These are phyloP conservation scores for Blastomussa wellsi DNA, from an alignment of 92 coral and sea anemone species.

Conservation along the genomic window DNA sequence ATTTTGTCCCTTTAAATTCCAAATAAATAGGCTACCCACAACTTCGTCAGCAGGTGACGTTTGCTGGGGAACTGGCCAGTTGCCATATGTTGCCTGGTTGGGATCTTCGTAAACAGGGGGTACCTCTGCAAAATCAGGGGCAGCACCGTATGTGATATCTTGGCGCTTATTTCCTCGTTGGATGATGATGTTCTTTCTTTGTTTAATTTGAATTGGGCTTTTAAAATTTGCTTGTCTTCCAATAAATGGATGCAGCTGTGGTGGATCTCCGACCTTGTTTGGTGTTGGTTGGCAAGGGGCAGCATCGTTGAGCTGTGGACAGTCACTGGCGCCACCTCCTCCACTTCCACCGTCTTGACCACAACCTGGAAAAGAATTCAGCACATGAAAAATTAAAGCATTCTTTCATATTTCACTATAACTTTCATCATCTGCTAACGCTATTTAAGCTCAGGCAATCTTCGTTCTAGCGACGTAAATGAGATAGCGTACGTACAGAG, in stretches of 20 bases:
- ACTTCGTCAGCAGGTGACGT: constrained; percentile 16
- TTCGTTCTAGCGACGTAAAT: not conserved
- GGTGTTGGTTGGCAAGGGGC: not conserved
- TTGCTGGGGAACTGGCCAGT: constrained; percentile 27
- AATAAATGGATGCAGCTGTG: not conserved
- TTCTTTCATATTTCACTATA: not conserved
- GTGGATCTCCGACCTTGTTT: not conserved
- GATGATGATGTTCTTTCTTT: not conserved
- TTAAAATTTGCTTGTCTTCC: constrained; percentile 5
- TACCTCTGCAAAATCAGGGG: not conserved
- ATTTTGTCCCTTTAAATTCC: constrained; percentile 11
- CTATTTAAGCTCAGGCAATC: not conserved
- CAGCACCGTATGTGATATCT: constrained; percentile 11
- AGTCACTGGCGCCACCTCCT: constrained; percentile 15
- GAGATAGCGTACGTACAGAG: not conserved
- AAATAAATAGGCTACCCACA: constrained; percentile 23
- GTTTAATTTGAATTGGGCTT: not conserved
- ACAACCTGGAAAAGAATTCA: not conserved
- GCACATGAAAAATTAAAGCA: not conserved
- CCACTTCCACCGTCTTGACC: constrained; percentile 25
- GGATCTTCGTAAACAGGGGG: constrained; percentile 3
- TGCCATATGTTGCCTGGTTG: constrained; percentile 10
- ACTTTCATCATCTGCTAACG: not conserved
- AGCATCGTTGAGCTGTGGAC: constrained; percentile 18
- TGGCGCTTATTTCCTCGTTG: constrained; percentile 9